Evolutionary conservation across 2,113 vertebrate genomes (phyloP).

Genomic region (Anhinga anhinga): DNA sequence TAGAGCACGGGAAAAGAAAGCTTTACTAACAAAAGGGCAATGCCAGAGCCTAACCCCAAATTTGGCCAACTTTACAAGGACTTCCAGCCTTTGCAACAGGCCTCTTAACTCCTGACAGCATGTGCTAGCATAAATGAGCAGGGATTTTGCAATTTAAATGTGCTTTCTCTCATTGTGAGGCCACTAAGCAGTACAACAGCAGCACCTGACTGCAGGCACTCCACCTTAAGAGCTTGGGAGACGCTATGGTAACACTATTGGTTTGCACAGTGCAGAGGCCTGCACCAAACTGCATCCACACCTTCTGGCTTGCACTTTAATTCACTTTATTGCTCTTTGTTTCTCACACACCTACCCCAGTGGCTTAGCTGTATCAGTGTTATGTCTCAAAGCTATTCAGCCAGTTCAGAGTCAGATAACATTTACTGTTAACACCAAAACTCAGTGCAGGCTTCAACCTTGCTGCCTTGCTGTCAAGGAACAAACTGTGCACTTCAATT

Average conservation of each 20-base stretch:
- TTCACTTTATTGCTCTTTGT: background rate
- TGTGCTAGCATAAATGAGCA: fast-evolving
- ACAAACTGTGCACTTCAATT: background rate
- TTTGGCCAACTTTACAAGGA: background rate
- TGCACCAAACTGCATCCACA: background rate
- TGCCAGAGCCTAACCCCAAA: background rate
- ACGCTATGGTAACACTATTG: fast-evolving
- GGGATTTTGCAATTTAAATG: background rate
- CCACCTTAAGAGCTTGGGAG: fast-evolving
- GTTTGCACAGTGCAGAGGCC: no score
- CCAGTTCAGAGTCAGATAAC: background rate
- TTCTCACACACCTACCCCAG: background rate
- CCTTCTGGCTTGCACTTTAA: background rate
- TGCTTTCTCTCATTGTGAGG: background rate
- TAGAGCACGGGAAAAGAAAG: background rate
- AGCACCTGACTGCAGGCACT: background rate
- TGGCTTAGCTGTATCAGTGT: background rate
- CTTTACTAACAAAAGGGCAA: background rate
- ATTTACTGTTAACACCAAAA: background rate
- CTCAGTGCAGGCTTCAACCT: background rate
- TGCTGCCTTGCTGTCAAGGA: background rate
- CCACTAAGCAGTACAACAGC: background rate
- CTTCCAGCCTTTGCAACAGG: background rate
- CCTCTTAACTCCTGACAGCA: background rate
- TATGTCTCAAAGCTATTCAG: background rate